A percentile compares a stretch with the other conserved stretches of the same genome.
phyloP scores from a whole-genome alignment of 2,113 vertebrate species.

The Salvelinus sp. region DNA sequence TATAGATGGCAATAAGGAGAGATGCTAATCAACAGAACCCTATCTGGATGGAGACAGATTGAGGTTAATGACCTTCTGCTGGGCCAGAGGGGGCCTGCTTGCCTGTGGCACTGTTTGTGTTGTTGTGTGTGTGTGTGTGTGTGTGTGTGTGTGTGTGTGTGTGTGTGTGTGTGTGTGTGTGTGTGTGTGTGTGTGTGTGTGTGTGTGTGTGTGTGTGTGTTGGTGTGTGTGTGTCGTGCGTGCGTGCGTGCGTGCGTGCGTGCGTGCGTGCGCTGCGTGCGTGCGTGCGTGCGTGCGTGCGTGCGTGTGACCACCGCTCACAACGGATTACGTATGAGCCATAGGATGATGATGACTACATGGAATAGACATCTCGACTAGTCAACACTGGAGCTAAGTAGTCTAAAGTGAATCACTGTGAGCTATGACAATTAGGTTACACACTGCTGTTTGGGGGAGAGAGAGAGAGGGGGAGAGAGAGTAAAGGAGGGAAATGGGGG shows the following conservation, averaged over 20 bases:
- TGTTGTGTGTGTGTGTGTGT: not conserved
- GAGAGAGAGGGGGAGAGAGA: not conserved
- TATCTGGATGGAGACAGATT: conserved; percentile 53
- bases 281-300: conserved; percentile 5
- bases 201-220: conserved; percentile 5
- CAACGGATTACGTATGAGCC: not conserved
- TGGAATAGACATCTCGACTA: not conserved
- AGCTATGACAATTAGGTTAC: conserved; percentile 2
- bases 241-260: conserved; percentile 11
- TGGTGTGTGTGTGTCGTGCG: not conserved
- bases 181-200: not conserved
- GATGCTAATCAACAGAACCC: conserved; percentile 47
- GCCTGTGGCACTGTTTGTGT: conserved; percentile 2
- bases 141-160: conserved; percentile 8
- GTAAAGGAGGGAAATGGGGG: not conserved
- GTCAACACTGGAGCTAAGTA: not conserved
- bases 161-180: conserved; percentile 4
- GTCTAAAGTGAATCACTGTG: conserved; percentile 3
- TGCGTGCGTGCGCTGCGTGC: not conserved
- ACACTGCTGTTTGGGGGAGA: not conserved
- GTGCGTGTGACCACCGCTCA: not conserved
- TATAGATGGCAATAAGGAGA: conserved; percentile 42
- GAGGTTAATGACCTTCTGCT: conserved; percentile 63
- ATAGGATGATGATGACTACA: not conserved
- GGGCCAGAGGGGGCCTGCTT: conserved; percentile 29